Evolutionary conservation across 2,797 vertebrate genomes (phyloP).

Genomic region (Remorina albescens): DNA sequence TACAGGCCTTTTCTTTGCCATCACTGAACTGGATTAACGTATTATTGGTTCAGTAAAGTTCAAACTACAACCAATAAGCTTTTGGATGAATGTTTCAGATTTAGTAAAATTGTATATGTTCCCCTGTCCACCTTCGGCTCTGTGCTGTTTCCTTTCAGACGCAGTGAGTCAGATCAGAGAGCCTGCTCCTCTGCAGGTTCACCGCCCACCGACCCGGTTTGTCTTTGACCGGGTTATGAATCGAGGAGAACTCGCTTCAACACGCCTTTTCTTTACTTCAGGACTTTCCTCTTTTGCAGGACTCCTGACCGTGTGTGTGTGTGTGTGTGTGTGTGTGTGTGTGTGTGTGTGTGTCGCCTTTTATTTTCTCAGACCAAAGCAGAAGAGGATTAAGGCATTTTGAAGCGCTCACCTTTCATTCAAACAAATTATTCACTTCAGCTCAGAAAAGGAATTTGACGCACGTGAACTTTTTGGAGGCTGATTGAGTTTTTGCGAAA

Average conservation of each 20-base stretch:
- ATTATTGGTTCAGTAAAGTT: background rate
- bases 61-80: background rate
- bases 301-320: conserved; percentile 46
- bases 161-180: conserved; percentile 69
- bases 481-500: conserved; percentile 53
- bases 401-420: conserved; percentile 78
- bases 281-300: conserved; percentile 27
- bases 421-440: conserved; percentile 78
- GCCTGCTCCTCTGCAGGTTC: conserved; percentile 43
- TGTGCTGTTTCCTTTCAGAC: conserved; percentile 45
- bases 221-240: conserved; percentile 69
- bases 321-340: conserved; percentile 27
- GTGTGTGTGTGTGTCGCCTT: conserved; percentile 45
- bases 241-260: conserved; percentile 64
- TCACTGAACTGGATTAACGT: too few species aligned
- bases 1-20: too few species aligned
- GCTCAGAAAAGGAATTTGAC: conserved; percentile 78
- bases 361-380: conserved; percentile 75
- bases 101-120: conserved; percentile 12
- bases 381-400: conserved; percentile 71
- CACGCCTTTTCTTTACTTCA: conserved; percentile 68
- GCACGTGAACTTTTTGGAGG: conserved; percentile 65
- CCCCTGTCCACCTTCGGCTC: conserved; percentile 20
- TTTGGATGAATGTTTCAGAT: conserved; percentile 16
- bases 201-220: conserved; percentile 60